Evolutionary conservation across 2,888 invertebrate species (phyloP).

Genomic region (Acronicta alni): DNA sequence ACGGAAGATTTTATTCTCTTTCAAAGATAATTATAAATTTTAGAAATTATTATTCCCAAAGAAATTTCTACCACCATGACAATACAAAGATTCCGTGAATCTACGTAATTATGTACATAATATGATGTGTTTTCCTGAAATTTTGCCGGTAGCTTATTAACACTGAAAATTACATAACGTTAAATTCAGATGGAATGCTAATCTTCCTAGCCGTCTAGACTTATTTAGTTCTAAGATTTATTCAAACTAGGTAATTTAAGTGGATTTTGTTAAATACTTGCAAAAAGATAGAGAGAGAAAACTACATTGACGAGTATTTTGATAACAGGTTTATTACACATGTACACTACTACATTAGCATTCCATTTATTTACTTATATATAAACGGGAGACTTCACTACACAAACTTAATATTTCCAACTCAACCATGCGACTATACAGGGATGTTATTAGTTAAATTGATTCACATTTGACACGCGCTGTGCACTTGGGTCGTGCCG

Average conservation of each 20-base stretch:
- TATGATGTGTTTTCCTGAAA: neutral
- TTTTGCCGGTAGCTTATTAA: neutral
- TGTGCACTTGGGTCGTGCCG: slow-evolving; percentile 22
- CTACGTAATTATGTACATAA: neutral
- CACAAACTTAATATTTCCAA: neutral
- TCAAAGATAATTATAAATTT: neutral
- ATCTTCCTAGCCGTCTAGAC: too few species aligned
- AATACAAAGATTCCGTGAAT: neutral
- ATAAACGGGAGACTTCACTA: neutral
- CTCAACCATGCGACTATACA: neutral
- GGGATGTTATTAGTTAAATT: slow-evolving; percentile 1
- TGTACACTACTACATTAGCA: neutral
- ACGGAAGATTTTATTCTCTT: too few species aligned
- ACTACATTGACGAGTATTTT: too few species aligned
- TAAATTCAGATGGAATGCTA: too few species aligned
- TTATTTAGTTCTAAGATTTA: too few species aligned
- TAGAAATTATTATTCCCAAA: slow-evolving; percentile 9
- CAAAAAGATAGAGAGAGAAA: too few species aligned
- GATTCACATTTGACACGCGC: slow-evolving; percentile 34
- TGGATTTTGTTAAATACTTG: too few species aligned
- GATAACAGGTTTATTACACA: too few species aligned
- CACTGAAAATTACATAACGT: neutral
- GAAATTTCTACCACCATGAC: slow-evolving; percentile 19
- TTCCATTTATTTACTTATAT: neutral
- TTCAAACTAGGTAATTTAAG: too few species aligned